Conservation (phyloP, 2,113 vertebrate species). For the Himantopus leucocephalus region DNA sequence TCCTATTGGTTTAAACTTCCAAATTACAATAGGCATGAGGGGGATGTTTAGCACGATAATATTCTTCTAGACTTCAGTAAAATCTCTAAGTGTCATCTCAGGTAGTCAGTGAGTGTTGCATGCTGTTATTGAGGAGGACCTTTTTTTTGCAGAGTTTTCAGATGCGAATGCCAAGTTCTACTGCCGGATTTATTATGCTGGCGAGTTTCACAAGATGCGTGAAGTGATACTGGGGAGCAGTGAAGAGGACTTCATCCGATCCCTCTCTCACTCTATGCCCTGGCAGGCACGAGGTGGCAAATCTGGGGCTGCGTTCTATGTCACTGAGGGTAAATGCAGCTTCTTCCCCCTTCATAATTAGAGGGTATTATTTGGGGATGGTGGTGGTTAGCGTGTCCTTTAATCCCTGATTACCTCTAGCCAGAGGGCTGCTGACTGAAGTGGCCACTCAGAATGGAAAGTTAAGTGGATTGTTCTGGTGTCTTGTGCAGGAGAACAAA, state of each 20-base stretch:
- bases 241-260: conserved; percentile 93
- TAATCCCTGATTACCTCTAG: not conserved
- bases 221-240: conserved; percentile 92
- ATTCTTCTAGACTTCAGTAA: not conserved
- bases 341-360: not conserved
- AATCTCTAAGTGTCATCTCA: not conserved
- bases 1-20: not conserved
- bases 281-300: conserved; percentile 98
- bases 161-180: conserved; percentile 97
- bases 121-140: not conserved
- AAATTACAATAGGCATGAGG: accelerated
- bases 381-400: not conserved
- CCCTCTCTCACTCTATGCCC: conserved; percentile 93
- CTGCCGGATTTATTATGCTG: conserved; percentile 95
- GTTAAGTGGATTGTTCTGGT: not conserved
- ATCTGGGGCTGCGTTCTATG: conserved; percentile 96
- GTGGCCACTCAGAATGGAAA: not conserved
- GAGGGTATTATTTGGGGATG: not conserved
- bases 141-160: conserved; percentile 85
- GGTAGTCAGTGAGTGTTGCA: not conserved
- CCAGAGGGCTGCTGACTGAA: not conserved
- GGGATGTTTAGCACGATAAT: not conserved
- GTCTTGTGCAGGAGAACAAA: not conserved
- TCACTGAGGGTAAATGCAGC: conserved; percentile 85
- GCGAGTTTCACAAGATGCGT: conserved; percentile 96